Base-by-base conservation (phyloP, 2,113 vertebrate species). In the Rhagologus leucostigma region DNA sequence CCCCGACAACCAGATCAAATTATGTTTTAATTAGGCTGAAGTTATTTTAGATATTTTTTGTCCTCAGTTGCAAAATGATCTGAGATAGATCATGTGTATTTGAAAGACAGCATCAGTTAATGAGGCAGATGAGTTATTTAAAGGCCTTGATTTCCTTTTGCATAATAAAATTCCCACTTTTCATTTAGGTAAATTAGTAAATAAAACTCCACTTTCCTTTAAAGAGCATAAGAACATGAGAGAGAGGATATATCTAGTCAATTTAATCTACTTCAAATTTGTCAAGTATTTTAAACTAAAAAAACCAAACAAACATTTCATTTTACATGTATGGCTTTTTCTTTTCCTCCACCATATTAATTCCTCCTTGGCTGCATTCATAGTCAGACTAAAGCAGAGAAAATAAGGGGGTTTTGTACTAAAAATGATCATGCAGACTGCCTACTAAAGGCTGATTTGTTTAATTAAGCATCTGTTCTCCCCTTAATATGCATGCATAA, bases 391-490 rank as follows among this genome's bases (percentile, higher is more conserved):
- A 91, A 95, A 96, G 30, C 77, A 92, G 57, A 94, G 84, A 93
- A 88, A 91, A 94, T 95, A 96, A 95, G 93, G 93, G 96, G 95
- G 94, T 91, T 95, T 97, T 92, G 74, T 96, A 96, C 80, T 93
- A 95, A 95, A 97, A 95, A 91, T 69, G 90, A 94, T 97, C 94
- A 91, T 64, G 35, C 59, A 93, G 84, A 82, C 88, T 97, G 92
- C 96, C 96, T 97, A 91, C 95, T 93, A 91, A 96, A 97, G 95
- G 89, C 96, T 97, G 97, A 96, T 98, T 98, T 97, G 96, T 98
- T 98, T 98, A 98, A 98, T 98, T 98, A 98, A 95, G 94, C 90
- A 97, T 97, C 94, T 97, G 92, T 96, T 98, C 97, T 97, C 84
- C 82, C 94, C 88, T 97, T 97, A 97, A 97, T 97, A 97, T 96